Percentiles rank a stretch among this genome's conserved stretches.
Conservation (phyloP, 1,140 invertebrate species). For the Augochlora pura region DNA sequence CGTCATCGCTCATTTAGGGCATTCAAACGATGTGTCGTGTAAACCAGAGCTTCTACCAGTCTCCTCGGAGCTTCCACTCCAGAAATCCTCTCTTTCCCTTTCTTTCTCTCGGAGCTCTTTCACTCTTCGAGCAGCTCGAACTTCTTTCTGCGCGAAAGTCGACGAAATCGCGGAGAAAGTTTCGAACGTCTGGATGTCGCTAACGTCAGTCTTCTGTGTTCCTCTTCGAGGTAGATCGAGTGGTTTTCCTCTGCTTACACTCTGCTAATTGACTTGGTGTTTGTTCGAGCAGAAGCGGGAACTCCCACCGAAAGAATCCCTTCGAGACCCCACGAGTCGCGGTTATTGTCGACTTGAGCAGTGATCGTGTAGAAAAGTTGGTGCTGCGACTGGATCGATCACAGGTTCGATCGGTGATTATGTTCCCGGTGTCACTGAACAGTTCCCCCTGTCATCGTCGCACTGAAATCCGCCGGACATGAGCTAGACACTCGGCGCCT, state of each 20-base stretch:
- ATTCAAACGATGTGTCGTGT: constrained; percentile 61
- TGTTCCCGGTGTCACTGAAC: background rate
- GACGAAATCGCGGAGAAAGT: background rate
- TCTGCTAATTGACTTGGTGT: background rate
- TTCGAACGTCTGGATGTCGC: background rate
- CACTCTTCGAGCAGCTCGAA: too few relatives aligned
- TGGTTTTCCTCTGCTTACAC: background rate
- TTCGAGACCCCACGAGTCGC: background rate
- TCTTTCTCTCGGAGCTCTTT: too few relatives aligned
- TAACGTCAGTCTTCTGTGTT: background rate
- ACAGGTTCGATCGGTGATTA: too few relatives aligned
- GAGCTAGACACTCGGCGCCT: too few relatives aligned
- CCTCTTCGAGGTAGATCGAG: background rate
- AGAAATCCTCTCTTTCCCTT: background rate
- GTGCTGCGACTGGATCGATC: constrained; percentile 1
- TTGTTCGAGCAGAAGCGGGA: background rate
- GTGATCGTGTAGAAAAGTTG: constrained; percentile 2
- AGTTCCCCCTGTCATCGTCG: background rate
- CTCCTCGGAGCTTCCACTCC: too few relatives aligned
- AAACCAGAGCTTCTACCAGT: constrained; percentile 12
- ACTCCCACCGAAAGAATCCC: background rate
- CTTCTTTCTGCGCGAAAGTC: too few relatives aligned
- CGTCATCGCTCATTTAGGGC: constrained; percentile 78
- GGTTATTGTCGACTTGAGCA: constrained; percentile 53
- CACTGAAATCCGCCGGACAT: background rate